phyloP scores from a whole-genome alignment of 2,113 vertebrate species.

The Osmerus mordax region DNA sequence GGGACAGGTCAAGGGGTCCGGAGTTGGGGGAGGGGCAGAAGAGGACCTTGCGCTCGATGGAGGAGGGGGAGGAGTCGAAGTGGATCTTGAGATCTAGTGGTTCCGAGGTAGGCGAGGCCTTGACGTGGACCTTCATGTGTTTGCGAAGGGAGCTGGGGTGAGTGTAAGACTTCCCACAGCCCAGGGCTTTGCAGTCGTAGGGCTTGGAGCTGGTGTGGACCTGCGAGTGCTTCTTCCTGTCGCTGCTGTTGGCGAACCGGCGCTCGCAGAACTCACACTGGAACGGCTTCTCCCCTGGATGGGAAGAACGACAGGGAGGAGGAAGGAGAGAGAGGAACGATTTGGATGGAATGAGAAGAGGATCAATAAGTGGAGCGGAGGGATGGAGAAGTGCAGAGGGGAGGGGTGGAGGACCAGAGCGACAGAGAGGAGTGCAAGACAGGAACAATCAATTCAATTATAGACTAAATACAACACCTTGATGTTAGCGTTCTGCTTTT shows the following conservation, averaged over 20 bases:
- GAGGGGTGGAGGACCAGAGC: too few species aligned
- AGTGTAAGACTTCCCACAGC: conserved; percentile 96
- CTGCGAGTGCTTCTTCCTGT: conserved; percentile 94
- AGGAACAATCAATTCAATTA: too few species aligned
- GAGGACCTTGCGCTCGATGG: conserved; percentile 39
- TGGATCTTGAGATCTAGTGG: conserved; percentile 67
- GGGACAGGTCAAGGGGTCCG: conserved; percentile 63
- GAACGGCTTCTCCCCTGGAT: conserved; percentile 95
- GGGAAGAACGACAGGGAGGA: conserved; percentile 34
- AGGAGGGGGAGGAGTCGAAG: conserved; percentile 47
- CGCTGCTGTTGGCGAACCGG: conserved; percentile 95
- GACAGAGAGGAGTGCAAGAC: too few species aligned
- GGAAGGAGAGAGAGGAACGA: neutral
- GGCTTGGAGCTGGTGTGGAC: conserved; percentile 96
- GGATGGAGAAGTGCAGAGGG: too few species aligned
- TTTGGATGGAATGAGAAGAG: neutral
- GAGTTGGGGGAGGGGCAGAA: conserved; percentile 49
- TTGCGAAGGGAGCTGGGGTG: conserved; percentile 95
- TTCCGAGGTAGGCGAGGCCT: conserved; percentile 79
- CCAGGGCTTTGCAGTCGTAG: conserved; percentile 92
- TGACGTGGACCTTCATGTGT: conserved; percentile 96
- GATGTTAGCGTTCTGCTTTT: too few species aligned
- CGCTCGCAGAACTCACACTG: conserved; percentile 97
- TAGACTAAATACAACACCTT: too few species aligned
- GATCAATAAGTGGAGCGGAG: neutral